A percentile compares a stretch with the other conserved stretches of the same genome.
Evolutionary conservation across 2,888 invertebrate species (phyloP).

Genomic region (Drosophila maculinotata): DNA sequence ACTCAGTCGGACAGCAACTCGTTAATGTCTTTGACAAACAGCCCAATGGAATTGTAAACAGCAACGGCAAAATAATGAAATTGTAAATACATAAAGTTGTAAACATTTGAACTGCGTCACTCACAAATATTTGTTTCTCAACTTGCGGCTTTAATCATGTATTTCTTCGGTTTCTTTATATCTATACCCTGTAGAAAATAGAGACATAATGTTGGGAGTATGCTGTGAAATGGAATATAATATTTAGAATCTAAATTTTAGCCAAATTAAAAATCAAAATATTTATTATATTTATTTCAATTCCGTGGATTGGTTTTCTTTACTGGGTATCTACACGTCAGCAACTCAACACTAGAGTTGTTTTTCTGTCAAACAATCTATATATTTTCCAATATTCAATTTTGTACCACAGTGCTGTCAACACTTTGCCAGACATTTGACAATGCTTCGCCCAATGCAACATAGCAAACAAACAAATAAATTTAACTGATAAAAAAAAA

Average conservation of each 20-base stretch:
- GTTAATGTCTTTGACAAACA: slow-evolving; percentile 68
- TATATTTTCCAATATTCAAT: slow-evolving; percentile 14
- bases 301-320: too few relatives aligned
- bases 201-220: too few relatives aligned
- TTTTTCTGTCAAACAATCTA: slow-evolving; percentile 21
- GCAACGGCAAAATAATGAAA: slow-evolving; percentile 65
- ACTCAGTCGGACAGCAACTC: slow-evolving; percentile 23
- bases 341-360: background rate
- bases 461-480: slow-evolving; percentile 53
- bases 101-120: slow-evolving; percentile 67
- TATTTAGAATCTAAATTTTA: too few relatives aligned
- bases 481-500: slow-evolving; percentile 58
- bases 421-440: slow-evolving; percentile 65
- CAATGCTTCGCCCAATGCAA: slow-evolving; percentile 46
- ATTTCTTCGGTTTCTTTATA: slow-evolving; percentile 25
- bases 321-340: background rate
- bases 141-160: slow-evolving; percentile 45
- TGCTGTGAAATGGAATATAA: background rate
- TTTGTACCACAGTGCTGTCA: slow-evolving; percentile 54
- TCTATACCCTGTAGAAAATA: slow-evolving; percentile 29
- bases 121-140: slow-evolving; percentile 64
- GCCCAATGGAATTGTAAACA: slow-evolving; percentile 45
- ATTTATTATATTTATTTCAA: too few relatives aligned
- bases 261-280: too few relatives aligned
- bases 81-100: slow-evolving; percentile 72